Evolutionary conservation across 37 sponge, comb jelly and placozoan species (phyloP).

Genomic region (Lycopodina hypogea): DNA sequence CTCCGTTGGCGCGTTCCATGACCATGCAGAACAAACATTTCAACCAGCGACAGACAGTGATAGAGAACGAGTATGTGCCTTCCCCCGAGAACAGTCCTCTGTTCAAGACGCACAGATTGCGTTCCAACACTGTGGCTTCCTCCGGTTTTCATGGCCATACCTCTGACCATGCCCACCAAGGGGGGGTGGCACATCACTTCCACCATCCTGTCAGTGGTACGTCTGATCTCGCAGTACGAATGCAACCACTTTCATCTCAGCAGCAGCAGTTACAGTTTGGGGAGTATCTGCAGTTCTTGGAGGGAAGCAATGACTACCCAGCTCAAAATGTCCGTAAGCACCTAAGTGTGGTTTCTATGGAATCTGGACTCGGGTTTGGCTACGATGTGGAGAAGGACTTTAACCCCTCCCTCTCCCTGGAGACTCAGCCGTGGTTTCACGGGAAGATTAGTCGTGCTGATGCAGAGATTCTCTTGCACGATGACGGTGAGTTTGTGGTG

Average conservation of each 20-base stretch:
- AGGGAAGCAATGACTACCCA: not conserved
- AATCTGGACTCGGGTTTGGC: slow-evolving; percentile 73
- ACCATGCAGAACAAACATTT: slow-evolving; percentile 21
- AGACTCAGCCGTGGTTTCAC: slow-evolving; percentile 81
- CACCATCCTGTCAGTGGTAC: not conserved
- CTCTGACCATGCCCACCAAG: not conserved
- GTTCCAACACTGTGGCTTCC: slow-evolving; percentile 36
- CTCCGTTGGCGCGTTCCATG: slow-evolving; percentile 24
- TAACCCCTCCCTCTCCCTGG: slow-evolving; percentile 40
- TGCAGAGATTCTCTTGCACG: slow-evolving; percentile 52
- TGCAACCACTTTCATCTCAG: not conserved
- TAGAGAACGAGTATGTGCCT: slow-evolving; percentile 68
- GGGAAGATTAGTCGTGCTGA: slow-evolving; percentile 47
- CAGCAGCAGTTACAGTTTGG: not conserved
- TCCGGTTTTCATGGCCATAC: not conserved
- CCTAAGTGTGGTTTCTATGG: slow-evolving; percentile 60
- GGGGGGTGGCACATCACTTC: not conserved
- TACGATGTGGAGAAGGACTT: slow-evolving; percentile 70
- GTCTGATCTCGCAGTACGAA: not conserved
- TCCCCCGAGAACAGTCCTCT: slow-evolving; percentile 50
- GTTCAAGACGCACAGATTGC: slow-evolving; percentile 15
- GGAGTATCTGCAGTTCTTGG: not conserved
- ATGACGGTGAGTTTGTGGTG: slow-evolving; percentile 82
- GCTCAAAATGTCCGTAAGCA: slow-evolving; percentile 29
- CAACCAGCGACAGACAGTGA: slow-evolving; percentile 4